These are phyloP conservation scores for Macaria notata DNA, from an alignment of 2,888 invertebrate genomes.

Conservation along the genomic window DNA sequence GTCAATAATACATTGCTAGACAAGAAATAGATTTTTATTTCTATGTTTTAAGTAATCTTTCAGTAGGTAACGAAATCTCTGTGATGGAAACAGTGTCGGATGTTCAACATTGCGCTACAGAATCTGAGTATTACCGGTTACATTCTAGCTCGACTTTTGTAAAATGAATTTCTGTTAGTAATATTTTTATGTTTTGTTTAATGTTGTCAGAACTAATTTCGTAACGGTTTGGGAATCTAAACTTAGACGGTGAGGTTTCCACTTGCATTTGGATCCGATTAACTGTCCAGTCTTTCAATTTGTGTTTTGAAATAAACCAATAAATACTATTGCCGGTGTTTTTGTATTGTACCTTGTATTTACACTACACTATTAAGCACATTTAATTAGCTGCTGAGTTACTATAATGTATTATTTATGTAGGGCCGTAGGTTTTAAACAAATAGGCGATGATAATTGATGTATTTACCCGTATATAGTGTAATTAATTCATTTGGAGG, in stretches of 20 bases:
- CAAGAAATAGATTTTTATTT: conserved; percentile 66
- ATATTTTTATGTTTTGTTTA: conserved; percentile 77
- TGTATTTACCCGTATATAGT: neutral
- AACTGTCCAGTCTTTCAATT: conserved; percentile 77
- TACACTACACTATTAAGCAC: too few relatives aligned
- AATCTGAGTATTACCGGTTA: conserved; percentile 78
- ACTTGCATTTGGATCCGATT: conserved; percentile 71
- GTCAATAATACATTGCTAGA: conserved; percentile 70
- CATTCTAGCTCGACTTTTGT: conserved; percentile 67
- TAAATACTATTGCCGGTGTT: conserved; percentile 52
- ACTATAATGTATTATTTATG: too few relatives aligned
- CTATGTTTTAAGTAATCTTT: conserved; percentile 70
- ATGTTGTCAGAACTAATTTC: conserved; percentile 78
- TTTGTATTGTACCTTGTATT: neutral
- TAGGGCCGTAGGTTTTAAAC: too few relatives aligned
- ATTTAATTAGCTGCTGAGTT: too few relatives aligned
- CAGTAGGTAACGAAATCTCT: conserved; percentile 74
- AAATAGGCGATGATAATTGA: too few relatives aligned
- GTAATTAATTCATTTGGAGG: conserved; percentile 1
- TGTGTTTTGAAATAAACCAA: conserved; percentile 79
- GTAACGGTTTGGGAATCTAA: conserved; percentile 70
- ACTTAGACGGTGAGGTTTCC: conserved; percentile 58
- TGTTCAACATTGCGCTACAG: conserved; percentile 66
- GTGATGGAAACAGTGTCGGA: conserved; percentile 75
- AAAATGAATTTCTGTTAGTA: conserved; percentile 77